Conservation (phyloP, 1,140 invertebrate genomes). For the Drosophila rufa region DNA sequence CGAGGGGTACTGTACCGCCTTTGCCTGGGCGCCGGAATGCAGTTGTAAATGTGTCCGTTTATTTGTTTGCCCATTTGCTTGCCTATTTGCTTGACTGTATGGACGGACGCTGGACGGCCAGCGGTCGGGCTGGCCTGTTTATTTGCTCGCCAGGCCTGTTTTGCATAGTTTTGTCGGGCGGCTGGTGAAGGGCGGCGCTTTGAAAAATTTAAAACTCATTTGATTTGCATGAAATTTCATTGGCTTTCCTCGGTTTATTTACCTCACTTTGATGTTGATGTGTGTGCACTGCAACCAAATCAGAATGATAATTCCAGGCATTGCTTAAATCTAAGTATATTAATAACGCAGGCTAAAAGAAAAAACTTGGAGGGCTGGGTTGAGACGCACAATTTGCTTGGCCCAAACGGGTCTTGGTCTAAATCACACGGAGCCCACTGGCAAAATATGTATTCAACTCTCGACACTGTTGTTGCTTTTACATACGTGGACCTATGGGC, state of each 20-base stretch:
- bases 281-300: slow-evolving; percentile 15
- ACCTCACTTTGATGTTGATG: slow-evolving; percentile 47
- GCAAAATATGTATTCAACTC: too few relatives aligned
- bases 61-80: slow-evolving; percentile 68
- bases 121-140: slow-evolving; percentile 35
- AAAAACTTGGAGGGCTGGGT: too few relatives aligned
- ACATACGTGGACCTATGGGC: too few relatives aligned
- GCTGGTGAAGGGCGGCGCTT: slow-evolving; percentile 30
- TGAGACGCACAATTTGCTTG: too few relatives aligned
- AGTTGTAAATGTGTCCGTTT: slow-evolving; percentile 80
- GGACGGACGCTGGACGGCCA: slow-evolving; percentile 19
- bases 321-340: too few relatives aligned
- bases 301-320: too few relatives aligned
- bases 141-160: slow-evolving; percentile 45
- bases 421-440: too few relatives aligned
- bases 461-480: too few relatives aligned
- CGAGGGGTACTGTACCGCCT: slow-evolving; percentile 33
- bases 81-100: slow-evolving; percentile 50
- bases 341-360: too few relatives aligned
- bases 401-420: too few relatives aligned
- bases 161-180: slow-evolving; percentile 54
- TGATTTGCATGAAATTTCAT: slow-evolving; percentile 80
- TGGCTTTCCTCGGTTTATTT: slow-evolving; percentile 52
- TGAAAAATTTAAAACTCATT: slow-evolving; percentile 79
- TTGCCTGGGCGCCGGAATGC: slow-evolving; percentile 50